Percentiles rank a stretch among this genome's conserved stretches.
Evolutionary conservation across 2,797 vertebrate genomes (phyloP).

Genomic region (Smutsia gigantea): DNA sequence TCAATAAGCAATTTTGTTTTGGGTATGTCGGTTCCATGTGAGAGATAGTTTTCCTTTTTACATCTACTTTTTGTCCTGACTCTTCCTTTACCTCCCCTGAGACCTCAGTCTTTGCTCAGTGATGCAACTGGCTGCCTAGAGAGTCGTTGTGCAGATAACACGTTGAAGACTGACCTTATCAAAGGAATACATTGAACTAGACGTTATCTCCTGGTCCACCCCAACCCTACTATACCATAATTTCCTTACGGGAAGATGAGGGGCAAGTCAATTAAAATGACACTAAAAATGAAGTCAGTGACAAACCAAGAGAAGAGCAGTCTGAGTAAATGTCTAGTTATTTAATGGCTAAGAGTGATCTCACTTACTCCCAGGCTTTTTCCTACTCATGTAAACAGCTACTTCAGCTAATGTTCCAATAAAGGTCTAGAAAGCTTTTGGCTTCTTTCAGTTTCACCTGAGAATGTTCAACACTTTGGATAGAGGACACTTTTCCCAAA

Average conservation of each 20-base stretch:
- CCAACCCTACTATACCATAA: background rate
- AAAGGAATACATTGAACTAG: background rate
- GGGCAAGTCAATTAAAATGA: background rate
- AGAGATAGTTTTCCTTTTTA: background rate
- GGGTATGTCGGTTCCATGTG: background rate
- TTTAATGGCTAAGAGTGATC: background rate
- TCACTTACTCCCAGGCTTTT: background rate
- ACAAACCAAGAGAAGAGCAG: background rate
- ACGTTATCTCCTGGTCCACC: background rate
- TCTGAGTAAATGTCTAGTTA: background rate
- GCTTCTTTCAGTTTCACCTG: background rate
- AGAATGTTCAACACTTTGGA: background rate
- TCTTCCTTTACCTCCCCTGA: background rate
- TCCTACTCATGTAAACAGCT: background rate
- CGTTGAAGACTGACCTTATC: conserved; percentile 13
- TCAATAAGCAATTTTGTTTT: background rate
- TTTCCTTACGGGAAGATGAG: background rate
- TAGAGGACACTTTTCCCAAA: background rate
- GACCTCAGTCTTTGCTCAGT: background rate
- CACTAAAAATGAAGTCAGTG: background rate
- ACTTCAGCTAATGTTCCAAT: conserved; percentile 3
- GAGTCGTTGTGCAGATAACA: background rate
- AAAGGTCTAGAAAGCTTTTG: background rate
- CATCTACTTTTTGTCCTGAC: background rate
- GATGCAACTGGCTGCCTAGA: background rate